Conservation (phyloP, 2,888 invertebrate genomes). For the Lasiommata megera region DNA sequence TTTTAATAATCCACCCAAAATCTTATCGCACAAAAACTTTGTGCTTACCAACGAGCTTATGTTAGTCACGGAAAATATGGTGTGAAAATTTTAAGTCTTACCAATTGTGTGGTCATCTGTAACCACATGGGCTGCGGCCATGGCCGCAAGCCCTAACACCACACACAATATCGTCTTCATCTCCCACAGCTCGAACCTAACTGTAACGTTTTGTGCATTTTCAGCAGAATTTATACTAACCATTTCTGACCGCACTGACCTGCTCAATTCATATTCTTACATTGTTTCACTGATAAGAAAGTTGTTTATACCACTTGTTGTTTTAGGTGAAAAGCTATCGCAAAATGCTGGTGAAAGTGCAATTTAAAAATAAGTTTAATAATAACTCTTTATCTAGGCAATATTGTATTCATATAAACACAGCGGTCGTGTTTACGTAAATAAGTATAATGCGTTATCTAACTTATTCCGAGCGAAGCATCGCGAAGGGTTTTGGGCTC, state of each 20-base stretch:
- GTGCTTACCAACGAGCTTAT: too few relatives aligned
- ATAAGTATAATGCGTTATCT: too few relatives aligned
- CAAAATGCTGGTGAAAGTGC: conserved; percentile 14
- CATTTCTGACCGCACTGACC: conserved; percentile 17
- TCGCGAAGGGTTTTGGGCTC: too few relatives aligned
- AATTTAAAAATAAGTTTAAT: conserved; percentile 3
- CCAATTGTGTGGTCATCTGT: conserved; percentile 28
- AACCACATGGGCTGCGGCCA: conserved; percentile 33
- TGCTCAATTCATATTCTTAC: conserved; percentile 3
- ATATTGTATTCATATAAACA: not conserved
- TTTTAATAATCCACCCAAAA: too few relatives aligned
- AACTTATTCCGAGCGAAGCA: too few relatives aligned
- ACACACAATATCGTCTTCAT: conserved; percentile 35
- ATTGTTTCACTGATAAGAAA: conserved; percentile 15
- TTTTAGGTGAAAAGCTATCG: conserved; percentile 27
- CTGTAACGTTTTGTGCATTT: not conserved
- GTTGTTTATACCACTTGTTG: conserved; percentile 5
- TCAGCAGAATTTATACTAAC: conserved; percentile 29
- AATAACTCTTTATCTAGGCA: conserved; percentile 7
- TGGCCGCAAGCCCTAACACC: conserved; percentile 33
- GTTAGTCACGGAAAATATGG: too few relatives aligned
- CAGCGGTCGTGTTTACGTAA: too few relatives aligned
- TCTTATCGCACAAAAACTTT: too few relatives aligned
- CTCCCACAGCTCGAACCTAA: conserved; percentile 9
- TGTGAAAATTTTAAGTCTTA: conserved; percentile 13